Evolutionary conservation across 2,888 invertebrate genomes (phyloP), one percentile per base, ranked within the genome.

Genomic region (Drosophila meridiana): DNA sequence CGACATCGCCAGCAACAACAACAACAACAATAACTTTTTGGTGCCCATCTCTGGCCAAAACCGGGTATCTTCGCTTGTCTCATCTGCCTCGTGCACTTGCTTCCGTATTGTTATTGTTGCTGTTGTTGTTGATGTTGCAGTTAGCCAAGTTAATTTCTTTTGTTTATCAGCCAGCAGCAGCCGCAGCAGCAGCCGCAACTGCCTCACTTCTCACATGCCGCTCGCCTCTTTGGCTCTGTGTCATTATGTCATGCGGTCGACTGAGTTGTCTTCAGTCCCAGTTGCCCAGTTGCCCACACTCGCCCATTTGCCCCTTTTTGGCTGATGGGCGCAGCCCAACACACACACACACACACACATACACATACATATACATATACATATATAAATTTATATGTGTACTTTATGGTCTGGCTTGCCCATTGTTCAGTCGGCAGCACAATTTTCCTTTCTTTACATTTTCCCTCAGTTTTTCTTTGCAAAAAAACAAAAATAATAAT

Each of bases 241-340:
- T 83, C 74, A 82, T 82, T 82, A 82, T 82, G 82, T 82, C 83
- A 83, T 80, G 77, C 73, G 83, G 82, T 80, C 75, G 72, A 60
- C 58, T 45, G 71, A 38, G 47, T 28, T 62, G 47, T 43, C 57
- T 36, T 26, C 64, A 64, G 53, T 48, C 34, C 28, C 59, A 69
- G 64, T 55, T 28, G 8, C 32, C 53, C 63, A 62, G 50, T 55
- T 48, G 30, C 55, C 32, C 61, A 50, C 63, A 43, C 11, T 45
- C 11, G 45, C 45, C 48, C 48, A 30, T 45, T 53, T 52, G 61
- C 57, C 71, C 63, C 32, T 53, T 58, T 50, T 34, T 34, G 53
- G 61, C 60, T 20, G 43, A 48, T 75, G 71, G 52, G 52, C 66
- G 72, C 62, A 72, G 66, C n/a, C 52, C 32, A 53, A 38, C 45